phyloP scores from a whole-genome alignment of 2,888 invertebrate species.

The Tetragnatha montana region DNA sequence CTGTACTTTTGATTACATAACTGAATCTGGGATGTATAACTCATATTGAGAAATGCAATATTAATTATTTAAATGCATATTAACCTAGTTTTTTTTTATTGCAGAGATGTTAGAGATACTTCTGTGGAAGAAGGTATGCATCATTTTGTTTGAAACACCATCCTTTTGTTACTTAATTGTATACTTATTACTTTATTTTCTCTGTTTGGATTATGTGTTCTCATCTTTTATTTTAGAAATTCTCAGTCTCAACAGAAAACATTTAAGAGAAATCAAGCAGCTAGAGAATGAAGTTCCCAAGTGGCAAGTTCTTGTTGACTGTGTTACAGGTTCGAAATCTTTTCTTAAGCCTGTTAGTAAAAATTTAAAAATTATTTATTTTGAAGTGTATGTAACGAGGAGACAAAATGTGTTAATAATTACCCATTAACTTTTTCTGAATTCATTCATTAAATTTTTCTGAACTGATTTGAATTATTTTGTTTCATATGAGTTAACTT shows the following conservation, averaged over 20 bases:
- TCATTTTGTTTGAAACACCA: not conserved
- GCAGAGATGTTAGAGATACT: constrained; percentile 86
- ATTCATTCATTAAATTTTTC: no score
- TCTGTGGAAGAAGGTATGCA: constrained; percentile 82
- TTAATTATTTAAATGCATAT: no score
- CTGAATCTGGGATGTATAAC: no score
- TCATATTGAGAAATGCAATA: no score
- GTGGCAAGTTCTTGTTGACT: constrained; percentile 95
- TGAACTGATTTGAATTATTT: no score
- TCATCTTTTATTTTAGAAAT: constrained; percentile 66
- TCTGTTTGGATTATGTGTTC: not conserved
- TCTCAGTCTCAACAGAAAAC: constrained; percentile 61
- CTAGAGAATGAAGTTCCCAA: constrained; percentile 91
- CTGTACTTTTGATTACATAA: no score
- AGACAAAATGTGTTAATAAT: no score
- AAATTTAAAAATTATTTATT: no score
- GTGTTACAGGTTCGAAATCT: constrained; percentile 79
- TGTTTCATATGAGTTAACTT: no score
- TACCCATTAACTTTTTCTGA: no score
- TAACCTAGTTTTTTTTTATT: constrained; percentile 68
- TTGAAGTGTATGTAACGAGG: no score
- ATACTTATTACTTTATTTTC: not conserved
- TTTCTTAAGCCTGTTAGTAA: not conserved
- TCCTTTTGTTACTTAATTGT: not conserved
- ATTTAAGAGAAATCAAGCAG: constrained; percentile 84